phyloP scores from a whole-genome alignment of 1,140 invertebrate species.

The Eciton burchellii region DNA sequence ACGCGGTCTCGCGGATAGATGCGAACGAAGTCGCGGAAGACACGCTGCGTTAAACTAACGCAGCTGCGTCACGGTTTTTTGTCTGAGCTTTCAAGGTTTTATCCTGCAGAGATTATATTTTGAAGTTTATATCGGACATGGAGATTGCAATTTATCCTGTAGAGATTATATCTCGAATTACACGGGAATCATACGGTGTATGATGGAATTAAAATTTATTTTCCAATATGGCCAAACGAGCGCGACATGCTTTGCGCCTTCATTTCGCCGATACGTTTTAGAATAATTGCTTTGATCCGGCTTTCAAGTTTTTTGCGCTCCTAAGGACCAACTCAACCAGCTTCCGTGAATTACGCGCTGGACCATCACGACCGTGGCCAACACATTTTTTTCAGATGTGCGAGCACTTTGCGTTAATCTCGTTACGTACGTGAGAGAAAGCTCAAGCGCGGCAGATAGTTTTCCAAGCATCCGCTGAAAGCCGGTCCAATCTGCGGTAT shows the following conservation, averaged over 20 bases:
- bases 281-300: background rate
- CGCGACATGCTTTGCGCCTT: background rate
- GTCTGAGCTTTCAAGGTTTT: background rate
- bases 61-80: background rate
- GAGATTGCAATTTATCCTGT: too few species aligned
- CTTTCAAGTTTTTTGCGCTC: background rate
- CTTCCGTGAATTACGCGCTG: conserved; percentile 11
- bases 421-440: background rate
- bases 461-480: conserved; percentile 39
- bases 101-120: too few species aligned
- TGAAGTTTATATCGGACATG: too few species aligned
- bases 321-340: background rate
- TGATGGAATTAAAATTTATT: background rate
- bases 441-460: background rate
- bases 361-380: background rate
- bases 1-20: background rate
- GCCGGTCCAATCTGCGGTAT: background rate
- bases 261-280: background rate
- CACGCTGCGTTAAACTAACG: background rate
- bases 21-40: background rate
- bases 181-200: background rate
- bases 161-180: too few species aligned
- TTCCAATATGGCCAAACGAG: background rate
- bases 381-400: conserved; percentile 30
- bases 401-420: conserved; percentile 37